Evolutionary conservation across 2,888 invertebrate species (phyloP), one percentile per base, ranked within the genome.

Genomic region (Drosophila lacicola): DNA sequence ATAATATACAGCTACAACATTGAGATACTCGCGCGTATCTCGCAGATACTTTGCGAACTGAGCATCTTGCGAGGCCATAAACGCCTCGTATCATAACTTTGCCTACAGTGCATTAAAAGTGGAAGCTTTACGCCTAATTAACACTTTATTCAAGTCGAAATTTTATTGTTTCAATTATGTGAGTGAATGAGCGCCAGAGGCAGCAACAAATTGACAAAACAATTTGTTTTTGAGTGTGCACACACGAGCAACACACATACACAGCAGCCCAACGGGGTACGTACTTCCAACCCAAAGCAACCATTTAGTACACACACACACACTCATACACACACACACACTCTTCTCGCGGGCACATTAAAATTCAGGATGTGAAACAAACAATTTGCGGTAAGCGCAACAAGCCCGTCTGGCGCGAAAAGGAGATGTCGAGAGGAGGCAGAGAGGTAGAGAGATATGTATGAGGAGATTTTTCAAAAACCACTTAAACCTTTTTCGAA

Each of bases 91-190:
- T 82, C 78, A 78, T 70, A 81, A 81, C 81, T 89, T 88, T 62
- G 44, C 51, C 67, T 70, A 57, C 45, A 66, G 76, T 88, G 74
- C 76, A 82, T 86, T 70, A 65, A 49, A 67, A 58, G 63, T 62
- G 65, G 47, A 68, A 70, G 74, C 73, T 81, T 84, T 89, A 85
- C 83, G 87, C 83, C 80, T 73, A 88, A 89, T 87, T 88, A 88
- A 83, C 87, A 89, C 90, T 86, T 86, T 80, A 76, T 78, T 74
- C 73, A 72, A 67, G 70, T 66, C 67, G 53, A 53, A 78, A 78
- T 88, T 86, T 88, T 86, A 88, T 89, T 88, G 86, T 82, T 77
- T 75, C 74, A 74, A 80, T 80, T 85, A 82, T 74, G 81, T 80
- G 78, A 66, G 69, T 68, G 70, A 65, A 63, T 70, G 60, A 57